These are phyloP conservation scores for Cinclus mexicanus DNA, from an alignment of 2,113 vertebrate genomes.

Conservation along the genomic window DNA sequence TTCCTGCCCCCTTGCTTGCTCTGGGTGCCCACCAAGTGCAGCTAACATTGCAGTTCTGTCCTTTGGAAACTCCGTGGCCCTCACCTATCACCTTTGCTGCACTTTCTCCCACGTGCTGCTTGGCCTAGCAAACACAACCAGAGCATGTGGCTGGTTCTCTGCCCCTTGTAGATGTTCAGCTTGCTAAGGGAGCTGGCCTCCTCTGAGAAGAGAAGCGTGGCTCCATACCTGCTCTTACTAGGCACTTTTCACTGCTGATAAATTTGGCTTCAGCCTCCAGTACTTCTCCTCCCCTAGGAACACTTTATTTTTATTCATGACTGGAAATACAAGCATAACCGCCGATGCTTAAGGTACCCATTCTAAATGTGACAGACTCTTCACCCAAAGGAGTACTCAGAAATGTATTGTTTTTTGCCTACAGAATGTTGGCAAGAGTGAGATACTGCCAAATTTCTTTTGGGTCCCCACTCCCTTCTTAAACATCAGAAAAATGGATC, in stretches of 20 bases:
- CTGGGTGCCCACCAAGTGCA: neutral
- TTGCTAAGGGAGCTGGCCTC: neutral
- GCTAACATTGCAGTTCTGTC: neutral
- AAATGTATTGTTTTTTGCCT: neutral
- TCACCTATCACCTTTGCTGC: neutral
- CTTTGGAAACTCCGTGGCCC: neutral
- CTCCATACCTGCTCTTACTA: neutral
- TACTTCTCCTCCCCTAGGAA: neutral
- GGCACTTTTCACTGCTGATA: neutral
- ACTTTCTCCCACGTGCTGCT: neutral
- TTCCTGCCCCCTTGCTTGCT: neutral
- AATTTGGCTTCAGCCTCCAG: neutral
- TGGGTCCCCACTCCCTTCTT: neutral
- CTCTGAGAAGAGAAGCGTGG: neutral
- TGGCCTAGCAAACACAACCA: neutral
- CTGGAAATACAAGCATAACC: neutral
- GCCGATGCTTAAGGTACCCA: neutral
- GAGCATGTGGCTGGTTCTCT: neutral
- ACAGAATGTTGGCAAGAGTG: neutral
- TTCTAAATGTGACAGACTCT: neutral
- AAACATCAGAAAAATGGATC: neutral
- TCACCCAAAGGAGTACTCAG: neutral
- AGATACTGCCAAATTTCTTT: neutral
- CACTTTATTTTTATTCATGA: neutral
- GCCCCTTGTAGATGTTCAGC: neutral